phyloP scores from a whole-genome alignment of 92 coral and sea anemone species.

The Siderastrea radians region DNA sequence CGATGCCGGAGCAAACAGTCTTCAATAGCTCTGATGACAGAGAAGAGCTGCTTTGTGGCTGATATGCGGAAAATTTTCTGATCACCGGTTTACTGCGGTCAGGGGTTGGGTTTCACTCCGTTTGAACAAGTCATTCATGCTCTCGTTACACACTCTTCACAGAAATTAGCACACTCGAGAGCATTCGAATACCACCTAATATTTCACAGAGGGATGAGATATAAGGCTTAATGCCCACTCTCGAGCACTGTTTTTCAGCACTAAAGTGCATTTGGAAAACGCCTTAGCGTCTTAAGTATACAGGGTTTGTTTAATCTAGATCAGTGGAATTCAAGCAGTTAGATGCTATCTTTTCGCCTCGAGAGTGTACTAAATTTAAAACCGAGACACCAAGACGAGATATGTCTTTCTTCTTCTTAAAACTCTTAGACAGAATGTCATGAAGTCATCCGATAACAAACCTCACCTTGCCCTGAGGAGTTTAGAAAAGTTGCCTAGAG shows the following conservation, averaged over 20 bases:
- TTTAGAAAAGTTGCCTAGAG: neutral
- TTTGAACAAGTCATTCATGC: constrained; percentile 25
- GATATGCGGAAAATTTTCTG: constrained; percentile 29
- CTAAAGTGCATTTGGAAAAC: constrained; percentile 44
- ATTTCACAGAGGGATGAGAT: constrained; percentile 4
- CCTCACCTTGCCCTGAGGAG: constrained; percentile 7
- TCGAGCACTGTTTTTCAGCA: neutral
- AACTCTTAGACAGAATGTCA: neutral
- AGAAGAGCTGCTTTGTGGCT: constrained; percentile 18
- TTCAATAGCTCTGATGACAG: constrained; percentile 47
- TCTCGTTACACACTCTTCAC: constrained; percentile 26
- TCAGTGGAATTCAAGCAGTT: constrained; percentile 42
- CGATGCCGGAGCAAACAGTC: constrained; percentile 9
- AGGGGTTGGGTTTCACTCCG: constrained; percentile 35
- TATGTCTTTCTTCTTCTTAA: neutral
- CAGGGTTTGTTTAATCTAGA: constrained; percentile 44
- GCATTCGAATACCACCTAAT: constrained; percentile 13
- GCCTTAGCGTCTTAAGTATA: constrained; percentile 8
- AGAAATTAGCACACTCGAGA: neutral
- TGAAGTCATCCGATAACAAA: neutral
- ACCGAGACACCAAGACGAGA: constrained; percentile 17
- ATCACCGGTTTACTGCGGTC: constrained; percentile 15
- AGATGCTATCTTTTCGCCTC: constrained; percentile 49
- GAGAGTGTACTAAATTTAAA: constrained; percentile 6
- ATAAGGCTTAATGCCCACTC: neutral